Evolutionary conservation across 2,888 invertebrate species (phyloP).

Genomic region (Mesochorus sp.): DNA sequence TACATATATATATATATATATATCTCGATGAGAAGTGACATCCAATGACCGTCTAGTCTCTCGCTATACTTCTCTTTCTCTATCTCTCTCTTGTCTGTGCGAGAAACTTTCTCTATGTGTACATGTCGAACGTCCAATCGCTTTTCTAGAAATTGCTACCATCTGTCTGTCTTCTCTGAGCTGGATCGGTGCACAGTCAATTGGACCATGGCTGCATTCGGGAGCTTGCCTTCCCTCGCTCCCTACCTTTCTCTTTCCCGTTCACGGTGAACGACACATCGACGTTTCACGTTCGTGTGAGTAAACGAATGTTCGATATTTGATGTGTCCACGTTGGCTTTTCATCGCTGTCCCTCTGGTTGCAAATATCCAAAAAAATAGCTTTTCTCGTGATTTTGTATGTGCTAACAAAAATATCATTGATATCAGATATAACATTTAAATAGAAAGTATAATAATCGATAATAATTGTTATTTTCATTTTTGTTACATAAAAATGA

Average conservation of each 20-base stretch:
- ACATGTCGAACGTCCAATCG: constrained; percentile 43
- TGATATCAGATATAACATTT: too few species aligned
- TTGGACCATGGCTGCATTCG: constrained; percentile 25
- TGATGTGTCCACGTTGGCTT: constrained; percentile 35
- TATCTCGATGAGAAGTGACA: background rate
- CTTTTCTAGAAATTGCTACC: constrained; percentile 52
- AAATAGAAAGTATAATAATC: too few species aligned
- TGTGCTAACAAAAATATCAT: background rate
- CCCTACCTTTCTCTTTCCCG: constrained; percentile 9
- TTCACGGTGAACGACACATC: constrained; percentile 28
- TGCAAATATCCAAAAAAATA: constrained; percentile 5
- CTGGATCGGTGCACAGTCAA: constrained; percentile 48
- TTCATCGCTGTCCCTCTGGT: background rate
- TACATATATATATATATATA: too few species aligned
- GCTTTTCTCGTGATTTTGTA: background rate
- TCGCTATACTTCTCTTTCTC: background rate
- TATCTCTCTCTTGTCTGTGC: constrained; percentile 5
- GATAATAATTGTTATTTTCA: too few species aligned
- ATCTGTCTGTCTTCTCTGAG: constrained; percentile 47
- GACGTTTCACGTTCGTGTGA: constrained; percentile 23
- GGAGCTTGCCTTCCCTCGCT: constrained; percentile 15
- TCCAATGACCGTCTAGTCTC: constrained; percentile 13
- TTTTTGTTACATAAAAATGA: too few species aligned
- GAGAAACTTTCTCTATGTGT: constrained; percentile 10
- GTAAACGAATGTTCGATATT: constrained; percentile 50